These are phyloP conservation scores for Delphinus delphis DNA, from an alignment of 2,113 vertebrate genomes.

Conservation along the genomic window DNA sequence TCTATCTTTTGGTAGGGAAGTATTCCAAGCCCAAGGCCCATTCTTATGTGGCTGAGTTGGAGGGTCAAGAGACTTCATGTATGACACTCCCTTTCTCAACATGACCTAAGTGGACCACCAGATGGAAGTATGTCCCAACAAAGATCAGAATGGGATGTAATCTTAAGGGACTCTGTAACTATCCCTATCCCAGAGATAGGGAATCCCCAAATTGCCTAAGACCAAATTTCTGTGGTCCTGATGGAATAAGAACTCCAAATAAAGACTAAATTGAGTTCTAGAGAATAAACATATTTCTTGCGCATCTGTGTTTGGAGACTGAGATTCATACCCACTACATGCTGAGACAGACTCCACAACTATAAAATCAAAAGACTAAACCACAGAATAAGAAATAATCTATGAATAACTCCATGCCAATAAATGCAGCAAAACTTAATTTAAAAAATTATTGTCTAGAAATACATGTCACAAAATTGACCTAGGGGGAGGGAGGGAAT, in stretches of 20 bases:
- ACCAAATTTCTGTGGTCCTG: neutral
- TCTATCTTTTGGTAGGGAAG: neutral
- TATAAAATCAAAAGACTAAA: slow-evolving; percentile 21
- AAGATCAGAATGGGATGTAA: neutral
- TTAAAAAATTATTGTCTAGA: slow-evolving; percentile 39
- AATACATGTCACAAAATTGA: neutral
- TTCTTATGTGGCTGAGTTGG: neutral
- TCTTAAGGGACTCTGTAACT: neutral
- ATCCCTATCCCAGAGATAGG: neutral
- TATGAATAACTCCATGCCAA: neutral
- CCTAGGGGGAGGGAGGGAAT: neutral
- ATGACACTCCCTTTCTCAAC: neutral
- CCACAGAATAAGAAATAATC: neutral
- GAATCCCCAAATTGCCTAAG: neutral
- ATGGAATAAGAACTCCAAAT: neutral
- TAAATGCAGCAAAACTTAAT: neutral
- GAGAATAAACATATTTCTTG: slow-evolving; percentile 42
- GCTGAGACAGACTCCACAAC: neutral
- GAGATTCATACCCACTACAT: neutral
- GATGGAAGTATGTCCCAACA: neutral
- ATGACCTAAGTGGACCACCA: neutral
- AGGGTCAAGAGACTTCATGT: neutral
- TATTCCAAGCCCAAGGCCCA: neutral
- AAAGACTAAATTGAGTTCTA: slow-evolving; percentile 3
- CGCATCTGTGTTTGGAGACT: neutral